Base-by-base conservation (phyloP, 1,140 invertebrate species). In the Phymastichus coffea region DNA sequence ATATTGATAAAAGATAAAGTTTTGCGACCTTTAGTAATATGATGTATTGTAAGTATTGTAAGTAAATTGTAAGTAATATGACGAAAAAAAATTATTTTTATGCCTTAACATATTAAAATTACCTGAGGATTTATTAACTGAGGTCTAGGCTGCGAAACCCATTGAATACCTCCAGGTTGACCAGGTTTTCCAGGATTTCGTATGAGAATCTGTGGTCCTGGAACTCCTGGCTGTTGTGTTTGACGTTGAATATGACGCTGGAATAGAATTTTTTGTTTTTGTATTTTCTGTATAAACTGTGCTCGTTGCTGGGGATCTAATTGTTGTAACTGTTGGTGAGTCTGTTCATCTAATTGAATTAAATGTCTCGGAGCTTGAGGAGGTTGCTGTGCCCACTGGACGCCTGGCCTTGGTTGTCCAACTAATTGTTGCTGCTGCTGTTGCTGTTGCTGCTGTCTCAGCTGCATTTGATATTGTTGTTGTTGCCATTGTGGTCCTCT, bases 291-390 rank as follows among this genome's bases (percentile, higher is more conserved):
- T 0, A 92, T 86, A 66, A 91, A 92, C 68, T 90, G 82, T 3
- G 87, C 87, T 25, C 88, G 80, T 63, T 92, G 89, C 53, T 88
- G 84, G 0, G 88, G 88, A 68, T 90, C 88, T 84, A 93, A 86
- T 54, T 91, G 88, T 67, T 92, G 89, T 23, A 92, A 73, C 62
- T 92, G 88, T n/a, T 89, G 88, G 68, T 92, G 89, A 3, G 89
- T 90, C 62, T 90, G 88, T 6, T 88, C 87, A 69, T 91, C 90
- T 52, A 91, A 74, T 47, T 89, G 89, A 51, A 91, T 92, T 30
- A 87, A 79, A 64, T 91, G 88, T 48, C 84, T 74, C 17, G 82
- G 80, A 2, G 76, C 82, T 43, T 78, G 75, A 2, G 71, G 72
- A 4, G 74, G 75, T 49, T 82, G 82, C 48, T 81, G 80, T 17